phyloP scores from a whole-genome alignment of 2,888 invertebrate genomes.

The Argynnis bischoffii region DNA sequence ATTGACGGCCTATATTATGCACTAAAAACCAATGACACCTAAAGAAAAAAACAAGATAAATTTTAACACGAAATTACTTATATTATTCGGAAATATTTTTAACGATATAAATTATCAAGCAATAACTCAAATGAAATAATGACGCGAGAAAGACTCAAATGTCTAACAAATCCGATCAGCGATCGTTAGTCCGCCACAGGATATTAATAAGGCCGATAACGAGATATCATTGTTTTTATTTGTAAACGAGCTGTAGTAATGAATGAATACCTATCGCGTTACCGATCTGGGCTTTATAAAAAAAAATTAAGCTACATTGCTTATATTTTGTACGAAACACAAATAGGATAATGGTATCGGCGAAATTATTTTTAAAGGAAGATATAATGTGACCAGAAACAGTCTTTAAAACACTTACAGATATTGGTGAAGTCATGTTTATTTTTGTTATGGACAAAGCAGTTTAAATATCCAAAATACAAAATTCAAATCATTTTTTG shows the following conservation, averaged over 20 bases:
- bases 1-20: too few species aligned
- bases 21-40: too few species aligned
- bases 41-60: background rate
- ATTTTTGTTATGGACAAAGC: too few species aligned
- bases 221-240: conserved; percentile 53
- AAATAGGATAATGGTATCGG: too few species aligned
- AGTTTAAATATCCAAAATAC: too few species aligned
- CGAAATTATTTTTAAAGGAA: too few species aligned
- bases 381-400: too few species aligned
- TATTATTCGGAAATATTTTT: background rate
- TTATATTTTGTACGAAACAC: background rate
- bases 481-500: too few species aligned
- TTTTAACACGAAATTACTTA: background rate
- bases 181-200: conserved; percentile 49
- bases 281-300: conserved; percentile 26
- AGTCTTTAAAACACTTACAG: too few species aligned
- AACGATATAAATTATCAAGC: conserved; percentile 20
- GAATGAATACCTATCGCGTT: conserved; percentile 50
- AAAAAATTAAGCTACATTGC: conserved; percentile 26
- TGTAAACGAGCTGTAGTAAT: conserved; percentile 52
- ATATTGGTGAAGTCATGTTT: too few species aligned
- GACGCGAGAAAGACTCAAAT: conserved; percentile 40
- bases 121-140: conserved; percentile 41
- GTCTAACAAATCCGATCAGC: conserved; percentile 43
- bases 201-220: conserved; percentile 58